phyloP scores from a whole-genome alignment of 2,888 invertebrate genomes.

The Trachelus iudaicus region DNA sequence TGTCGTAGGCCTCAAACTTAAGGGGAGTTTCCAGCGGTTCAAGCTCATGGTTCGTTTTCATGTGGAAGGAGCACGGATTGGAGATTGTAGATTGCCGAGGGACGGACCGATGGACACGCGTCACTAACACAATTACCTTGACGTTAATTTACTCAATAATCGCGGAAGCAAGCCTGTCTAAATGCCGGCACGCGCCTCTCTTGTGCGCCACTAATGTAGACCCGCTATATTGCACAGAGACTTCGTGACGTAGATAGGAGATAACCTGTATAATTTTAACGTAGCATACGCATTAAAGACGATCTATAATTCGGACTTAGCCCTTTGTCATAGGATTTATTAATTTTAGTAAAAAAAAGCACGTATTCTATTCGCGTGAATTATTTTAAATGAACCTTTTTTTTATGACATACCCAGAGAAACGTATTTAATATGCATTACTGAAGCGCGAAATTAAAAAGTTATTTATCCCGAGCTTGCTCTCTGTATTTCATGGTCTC shows the following conservation, averaged over 20 bases:
- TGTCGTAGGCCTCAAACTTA: conserved; percentile 31
- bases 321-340: background rate
- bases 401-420: background rate
- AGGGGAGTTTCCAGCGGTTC: conserved; percentile 11
- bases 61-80: background rate
- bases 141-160: conserved; percentile 64
- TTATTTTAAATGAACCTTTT: background rate
- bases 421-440: background rate
- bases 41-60: background rate
- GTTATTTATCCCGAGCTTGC: background rate
- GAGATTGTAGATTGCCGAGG: background rate
- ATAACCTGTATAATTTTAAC: background rate
- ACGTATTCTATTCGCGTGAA: background rate
- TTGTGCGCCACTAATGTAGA: background rate
- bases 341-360: background rate
- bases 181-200: conserved; percentile 55
- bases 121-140: conserved; percentile 60
- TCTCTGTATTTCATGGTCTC: background rate
- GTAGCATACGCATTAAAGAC: background rate
- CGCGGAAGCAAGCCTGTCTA: conserved; percentile 53
- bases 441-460: background rate
- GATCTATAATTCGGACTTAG: background rate
- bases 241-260: background rate
- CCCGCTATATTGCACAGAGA: background rate
- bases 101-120: conserved; percentile 51